Percentiles rank a stretch among this genome's conserved stretches.
Conservation (phyloP, 2,888 invertebrate species). For the Mallateleia sp. region DNA sequence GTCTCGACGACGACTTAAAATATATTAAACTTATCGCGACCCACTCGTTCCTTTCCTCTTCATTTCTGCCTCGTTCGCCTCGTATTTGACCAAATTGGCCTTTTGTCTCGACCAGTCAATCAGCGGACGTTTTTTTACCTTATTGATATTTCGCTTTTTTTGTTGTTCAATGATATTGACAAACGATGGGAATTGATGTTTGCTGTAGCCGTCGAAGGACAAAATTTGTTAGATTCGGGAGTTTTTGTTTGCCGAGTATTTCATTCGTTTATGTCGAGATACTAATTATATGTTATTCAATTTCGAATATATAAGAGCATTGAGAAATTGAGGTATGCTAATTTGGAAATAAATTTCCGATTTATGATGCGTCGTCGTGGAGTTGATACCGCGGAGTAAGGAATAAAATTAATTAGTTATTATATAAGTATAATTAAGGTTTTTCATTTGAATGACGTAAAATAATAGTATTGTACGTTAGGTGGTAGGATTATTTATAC, state of each 20-base stretch:
- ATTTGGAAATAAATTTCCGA: no score
- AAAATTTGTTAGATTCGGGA: neutral
- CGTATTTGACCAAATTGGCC: slow-evolving; percentile 73
- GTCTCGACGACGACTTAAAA: slow-evolving; percentile 87
- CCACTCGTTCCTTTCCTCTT: slow-evolving; percentile 78
- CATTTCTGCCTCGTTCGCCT: slow-evolving; percentile 78
- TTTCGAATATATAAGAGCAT: no score
- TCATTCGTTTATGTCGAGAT: neutral
- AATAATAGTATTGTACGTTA: neutral
- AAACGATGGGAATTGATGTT: slow-evolving; percentile 32
- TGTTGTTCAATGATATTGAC: slow-evolving; percentile 8
- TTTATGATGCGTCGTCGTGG: neutral
- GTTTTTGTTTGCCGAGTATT: neutral
- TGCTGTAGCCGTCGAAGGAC: neutral
- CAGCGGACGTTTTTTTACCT: slow-evolving; percentile 41
- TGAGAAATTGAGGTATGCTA: no score
- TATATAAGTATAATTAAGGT: neutral
- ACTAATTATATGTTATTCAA: neutral
- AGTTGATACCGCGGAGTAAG: neutral
- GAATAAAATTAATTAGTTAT: slow-evolving; percentile 5
- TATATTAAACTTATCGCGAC: slow-evolving; percentile 86
- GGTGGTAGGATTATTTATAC: neutral
- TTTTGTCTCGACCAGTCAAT: slow-evolving; percentile 72
- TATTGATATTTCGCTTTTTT: slow-evolving; percentile 43
- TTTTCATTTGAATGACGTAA: slow-evolving; percentile 22